These are phyloP conservation scores for Melanaphis sacchari DNA, from an alignment of 1,140 invertebrate species.

Conservation along the genomic window DNA sequence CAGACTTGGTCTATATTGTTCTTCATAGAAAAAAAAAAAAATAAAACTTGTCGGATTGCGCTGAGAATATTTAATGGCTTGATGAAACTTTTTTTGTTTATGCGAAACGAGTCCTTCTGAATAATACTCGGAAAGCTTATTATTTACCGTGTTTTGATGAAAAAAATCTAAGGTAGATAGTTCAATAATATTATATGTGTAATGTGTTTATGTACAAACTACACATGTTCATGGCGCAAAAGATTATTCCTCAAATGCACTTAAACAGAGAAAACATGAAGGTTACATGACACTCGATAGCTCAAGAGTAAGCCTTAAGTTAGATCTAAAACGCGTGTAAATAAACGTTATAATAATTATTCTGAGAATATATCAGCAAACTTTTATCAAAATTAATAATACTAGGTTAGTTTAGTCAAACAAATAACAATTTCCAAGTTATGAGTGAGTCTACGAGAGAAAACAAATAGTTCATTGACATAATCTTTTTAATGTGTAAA, in stretches of 20 bases:
- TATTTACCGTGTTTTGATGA: constrained; percentile 33
- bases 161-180: background rate
- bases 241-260: background rate
- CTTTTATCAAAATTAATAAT: background rate
- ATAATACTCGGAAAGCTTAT: constrained; percentile 43
- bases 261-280: background rate
- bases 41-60: constrained; percentile 57
- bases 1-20: constrained; percentile 45
- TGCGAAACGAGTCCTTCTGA: constrained; percentile 49
- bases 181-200: constrained; percentile 6
- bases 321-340: background rate
- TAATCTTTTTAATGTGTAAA: too few species aligned
- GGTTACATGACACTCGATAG: background rate
- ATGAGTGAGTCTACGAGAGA: background rate
- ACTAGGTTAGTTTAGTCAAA: too few species aligned
- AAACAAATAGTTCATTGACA: too few species aligned
- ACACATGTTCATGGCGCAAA: accelerated
- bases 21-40: constrained; percentile 9
- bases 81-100: constrained; percentile 57
- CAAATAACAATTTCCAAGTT: too few species aligned
- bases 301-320: background rate
- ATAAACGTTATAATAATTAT: background rate
- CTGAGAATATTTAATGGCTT: constrained; percentile 52
- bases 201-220: background rate
- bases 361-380: background rate